Evolutionary conservation across 2,888 invertebrate species (phyloP), one percentile per base, ranked within the genome.

Genomic region (Eudasyphora cyanicolor): DNA sequence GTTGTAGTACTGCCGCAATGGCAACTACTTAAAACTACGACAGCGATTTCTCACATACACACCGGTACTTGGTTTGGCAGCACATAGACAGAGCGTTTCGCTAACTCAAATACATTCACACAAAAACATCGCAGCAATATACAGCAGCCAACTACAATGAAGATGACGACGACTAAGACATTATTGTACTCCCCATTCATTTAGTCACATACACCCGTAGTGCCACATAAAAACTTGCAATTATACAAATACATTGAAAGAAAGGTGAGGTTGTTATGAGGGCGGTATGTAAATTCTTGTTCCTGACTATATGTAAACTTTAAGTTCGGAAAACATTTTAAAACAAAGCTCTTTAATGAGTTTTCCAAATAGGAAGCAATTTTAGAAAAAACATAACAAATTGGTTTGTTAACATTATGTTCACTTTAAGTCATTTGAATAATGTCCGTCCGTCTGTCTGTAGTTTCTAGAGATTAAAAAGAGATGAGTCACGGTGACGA

Each of bases 1-100:
- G 2, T 35, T 10, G 27, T 64, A 10, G 8, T n/a, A 0, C 49
- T 38, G 42, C n/a, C 35, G 2, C 32, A 75, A 54, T 67, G 51
- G 70, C 62, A 67, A 71, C 45, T 76, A 76, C 45, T 71, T 71
- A 49, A 75, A 57, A 79, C 49, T 74, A 75, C 17, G 21, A 14
- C 57, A 4, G 10, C 24, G 17, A n/a, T n/a, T n/a, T n/a, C 21
- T 10, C 35, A 17, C 35, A 70, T 14, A 70, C 42, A 79, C 38
- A 64, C n/a, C n/a, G n/a, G n/a, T n/a, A n/a, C n/a, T n/a, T n/a
- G n/a, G n/a, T n/a, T n/a, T n/a, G n/a, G n/a, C n/a, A 42, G 19
- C 14, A 49, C 17, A 49, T n/a, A 17, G 49, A 45, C 38, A 4
- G 2, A 38, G 12, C 2, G 3, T 10, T 57, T 57, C 10, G 21